Evolutionary conservation across 2,113 vertebrate genomes (phyloP).

Genomic region (Chiloscyllium plagiosum): DNA sequence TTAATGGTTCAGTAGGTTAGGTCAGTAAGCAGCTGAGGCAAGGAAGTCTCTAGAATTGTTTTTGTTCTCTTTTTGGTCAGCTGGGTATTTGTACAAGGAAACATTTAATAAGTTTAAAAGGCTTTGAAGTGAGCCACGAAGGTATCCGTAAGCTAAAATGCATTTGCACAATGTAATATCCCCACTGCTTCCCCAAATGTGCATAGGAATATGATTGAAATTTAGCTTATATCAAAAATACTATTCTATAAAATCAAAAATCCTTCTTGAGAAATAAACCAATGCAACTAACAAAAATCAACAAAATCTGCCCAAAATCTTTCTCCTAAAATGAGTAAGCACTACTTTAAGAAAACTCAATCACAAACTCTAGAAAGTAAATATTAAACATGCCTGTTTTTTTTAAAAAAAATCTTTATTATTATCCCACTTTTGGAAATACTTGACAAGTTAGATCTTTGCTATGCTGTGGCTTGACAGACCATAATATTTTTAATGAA

Average conservation of each 20-base stretch:
- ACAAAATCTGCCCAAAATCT: not conserved
- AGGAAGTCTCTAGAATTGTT: not conserved
- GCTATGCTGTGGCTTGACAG: too few relatives aligned
- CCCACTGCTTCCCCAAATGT: not conserved
- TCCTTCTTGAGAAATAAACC: not conserved
- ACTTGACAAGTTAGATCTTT: too few relatives aligned
- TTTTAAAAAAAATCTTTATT: too few relatives aligned
- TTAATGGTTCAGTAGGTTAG: not conserved
- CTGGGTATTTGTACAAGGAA: not conserved
- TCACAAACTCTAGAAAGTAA: not conserved
- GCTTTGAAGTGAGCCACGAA: not conserved
- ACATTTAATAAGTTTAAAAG: not conserved
- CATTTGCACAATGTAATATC: not conserved
- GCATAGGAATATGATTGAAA: not conserved
- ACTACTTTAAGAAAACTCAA: not conserved
- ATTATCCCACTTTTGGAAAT: too few relatives aligned
- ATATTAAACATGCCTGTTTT: not conserved
- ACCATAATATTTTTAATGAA: too few relatives aligned
- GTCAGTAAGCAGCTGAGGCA: not conserved
- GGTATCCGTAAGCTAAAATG: not conserved
- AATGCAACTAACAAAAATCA: not conserved
- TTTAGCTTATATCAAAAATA: not conserved
- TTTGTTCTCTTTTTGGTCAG: not conserved
- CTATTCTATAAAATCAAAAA: not conserved
- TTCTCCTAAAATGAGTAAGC: not conserved